Conservation (phyloP, 2,113 vertebrate genomes). For the Channa argus region DNA sequence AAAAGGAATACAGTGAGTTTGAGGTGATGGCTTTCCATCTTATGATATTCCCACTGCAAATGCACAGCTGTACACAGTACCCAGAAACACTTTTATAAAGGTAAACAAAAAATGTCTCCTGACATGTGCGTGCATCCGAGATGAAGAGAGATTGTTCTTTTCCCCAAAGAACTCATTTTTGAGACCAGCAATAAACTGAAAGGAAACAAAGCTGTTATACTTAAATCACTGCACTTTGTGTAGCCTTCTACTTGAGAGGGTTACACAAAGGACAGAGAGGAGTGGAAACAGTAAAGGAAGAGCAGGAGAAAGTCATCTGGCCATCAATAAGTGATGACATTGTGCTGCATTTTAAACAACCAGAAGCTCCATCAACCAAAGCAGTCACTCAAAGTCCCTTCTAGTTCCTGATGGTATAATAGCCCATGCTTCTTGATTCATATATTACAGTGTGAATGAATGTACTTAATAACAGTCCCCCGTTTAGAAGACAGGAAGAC, state of each 20-base stretch:
- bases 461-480: not conserved
- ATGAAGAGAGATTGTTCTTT: slow-evolving; percentile 3
- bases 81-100: no score
- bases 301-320: slow-evolving; percentile 18
- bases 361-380: slow-evolving; percentile 12
- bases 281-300: slow-evolving; percentile 17
- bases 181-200: not conserved
- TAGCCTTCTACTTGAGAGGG: slow-evolving; percentile 11
- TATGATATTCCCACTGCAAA: slow-evolving; percentile 4
- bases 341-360: slow-evolving; percentile 8
- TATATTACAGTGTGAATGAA: not conserved
- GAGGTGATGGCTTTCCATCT: slow-evolving; percentile 19
- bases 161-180: slow-evolving; percentile 4
- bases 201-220: slow-evolving; percentile 14
- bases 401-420: no score
- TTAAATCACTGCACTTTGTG: slow-evolving; percentile 13
- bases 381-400: not conserved
- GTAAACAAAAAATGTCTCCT: not conserved
- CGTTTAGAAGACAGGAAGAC: not conserved
- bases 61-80: not conserved
- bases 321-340: slow-evolving; percentile 47
- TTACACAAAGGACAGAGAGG: slow-evolving; percentile 6
- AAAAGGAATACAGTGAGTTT: not conserved
- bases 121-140: slow-evolving; percentile 11
- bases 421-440: not conserved